Conservation (phyloP, 2,797 vertebrate species). For the Ataeniobius toweri region DNA sequence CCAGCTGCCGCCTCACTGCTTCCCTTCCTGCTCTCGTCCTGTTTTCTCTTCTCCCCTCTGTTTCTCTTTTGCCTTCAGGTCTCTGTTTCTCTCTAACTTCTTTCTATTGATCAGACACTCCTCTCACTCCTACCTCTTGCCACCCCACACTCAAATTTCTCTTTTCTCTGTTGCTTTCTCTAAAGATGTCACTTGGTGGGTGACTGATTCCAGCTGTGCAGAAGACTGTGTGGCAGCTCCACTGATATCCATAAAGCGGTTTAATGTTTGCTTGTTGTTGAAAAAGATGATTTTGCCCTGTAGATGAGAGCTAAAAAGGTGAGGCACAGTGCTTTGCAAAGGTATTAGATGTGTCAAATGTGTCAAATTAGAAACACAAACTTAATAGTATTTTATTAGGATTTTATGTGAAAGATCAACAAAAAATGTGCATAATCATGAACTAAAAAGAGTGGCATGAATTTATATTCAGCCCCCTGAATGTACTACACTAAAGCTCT, state of each 20-base stretch:
- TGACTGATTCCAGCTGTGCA: slow-evolving; percentile 24
- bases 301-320: neutral
- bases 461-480: neutral
- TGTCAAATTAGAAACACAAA: neutral
- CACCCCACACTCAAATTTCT: slow-evolving; percentile 13
- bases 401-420: neutral
- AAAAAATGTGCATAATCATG: neutral
- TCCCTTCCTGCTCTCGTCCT: slow-evolving; percentile 41
- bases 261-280: slow-evolving; percentile 4
- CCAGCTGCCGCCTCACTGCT: slow-evolving; percentile 56
- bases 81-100: slow-evolving; percentile 24
- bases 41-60: slow-evolving; percentile 24
- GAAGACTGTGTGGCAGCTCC: slow-evolving; percentile 4
- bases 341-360: neutral
- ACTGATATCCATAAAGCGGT: slow-evolving; percentile 11
- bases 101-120: slow-evolving; percentile 28
- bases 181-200: slow-evolving; percentile 29
- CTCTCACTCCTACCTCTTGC: neutral
- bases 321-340: neutral
- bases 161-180: slow-evolving; percentile 10
- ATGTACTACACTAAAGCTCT: neutral
- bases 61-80: slow-evolving; percentile 24
- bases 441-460: neutral
- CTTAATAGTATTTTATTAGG: neutral
- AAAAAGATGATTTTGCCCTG: neutral